Percentiles rank a stretch among this genome's conserved stretches.
These are phyloP conservation scores for Heliothis peltigera DNA, from an alignment of 2,888 invertebrate species.

Conservation along the genomic window DNA sequence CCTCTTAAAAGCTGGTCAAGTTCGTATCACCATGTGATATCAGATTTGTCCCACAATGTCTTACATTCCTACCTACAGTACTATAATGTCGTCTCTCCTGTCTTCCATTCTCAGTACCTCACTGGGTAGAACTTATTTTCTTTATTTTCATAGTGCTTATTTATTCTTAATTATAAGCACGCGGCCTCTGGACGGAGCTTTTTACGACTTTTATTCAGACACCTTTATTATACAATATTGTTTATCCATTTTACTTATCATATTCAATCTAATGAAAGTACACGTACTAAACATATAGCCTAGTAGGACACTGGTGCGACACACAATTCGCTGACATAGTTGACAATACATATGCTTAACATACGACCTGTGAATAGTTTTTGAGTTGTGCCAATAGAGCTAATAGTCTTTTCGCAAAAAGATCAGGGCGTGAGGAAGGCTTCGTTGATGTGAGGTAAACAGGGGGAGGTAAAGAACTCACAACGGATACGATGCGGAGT, in stretches of 20 bases:
- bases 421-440: slow-evolving; percentile 88
- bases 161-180: slow-evolving; percentile 59
- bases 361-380: slow-evolving; percentile 87
- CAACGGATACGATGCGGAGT: slow-evolving; percentile 67
- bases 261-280: slow-evolving; percentile 61
- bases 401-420: slow-evolving; percentile 67
- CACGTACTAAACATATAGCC: slow-evolving; percentile 61
- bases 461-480: slow-evolving; percentile 87
- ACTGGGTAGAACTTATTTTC: slow-evolving; percentile 35
- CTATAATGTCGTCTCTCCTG: slow-evolving; percentile 25
- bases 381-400: slow-evolving; percentile 84
- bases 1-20: slow-evolving; percentile 24
- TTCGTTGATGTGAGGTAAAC: slow-evolving; percentile 84
- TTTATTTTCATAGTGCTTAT: slow-evolving; percentile 55
- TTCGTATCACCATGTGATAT: slow-evolving; percentile 32
- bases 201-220: slow-evolving; percentile 66
- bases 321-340: slow-evolving; percentile 73
- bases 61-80: slow-evolving; percentile 18
- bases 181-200: slow-evolving; percentile 76
- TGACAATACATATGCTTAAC: slow-evolving; percentile 79
- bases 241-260: slow-evolving; percentile 63
- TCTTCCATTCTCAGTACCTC: slow-evolving; percentile 34
- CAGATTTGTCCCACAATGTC: slow-evolving; percentile 20
- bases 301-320: slow-evolving; percentile 82
- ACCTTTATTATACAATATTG: slow-evolving; percentile 67